Evolutionary conservation across 2,888 invertebrate species (phyloP), one percentile per base, ranked within the genome.

Genomic region (Latheticus oryzae): DNA sequence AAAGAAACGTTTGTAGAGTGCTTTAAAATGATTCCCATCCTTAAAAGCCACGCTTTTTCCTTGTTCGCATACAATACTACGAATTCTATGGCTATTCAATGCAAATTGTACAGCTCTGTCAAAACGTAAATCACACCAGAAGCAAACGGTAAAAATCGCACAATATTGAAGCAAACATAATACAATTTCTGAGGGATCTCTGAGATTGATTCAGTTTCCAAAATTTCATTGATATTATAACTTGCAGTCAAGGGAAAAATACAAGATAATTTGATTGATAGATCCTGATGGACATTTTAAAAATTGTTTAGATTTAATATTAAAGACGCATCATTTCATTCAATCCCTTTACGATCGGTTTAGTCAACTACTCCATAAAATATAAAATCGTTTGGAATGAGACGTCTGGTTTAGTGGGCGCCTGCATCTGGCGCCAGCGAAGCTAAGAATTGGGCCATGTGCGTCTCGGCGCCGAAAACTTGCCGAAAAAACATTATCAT

Each of bases 21-120:
- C 70, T 73, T 70, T 73, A 72, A 72, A 73, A 70, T 67, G 70
- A 71, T 72, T 71, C 69, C 67, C 38, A 67, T 62, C 60, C 64
- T 66, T 73, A 67, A 75, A 73, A 74, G 74, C 74, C 74, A 74
- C 74, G 74, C 73, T 71, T 69, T 73, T 75, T 74, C 71, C 73
- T 74, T 74, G 74, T 74, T 69, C 66, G 63, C 63, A 66, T 63
- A 72, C 72, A 73, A 75, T 73, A 69, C 72, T 64, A 58, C 47
- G 63, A 64, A 61, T 67, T 68, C 69, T 65, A 72, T 71, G 66
- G 72, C 73, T 67, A 72, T 72, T 72, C 68, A 66, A 75, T 75
- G 74, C 75, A 75, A 75, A 75, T 75, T 73, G 63, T 67, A 66
- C 67, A 67, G 67, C 59, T 47, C 33, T 42, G 50, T 38, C 47